Conservation (phyloP, 2,797 vertebrate species). For the Allobates femoralis region DNA sequence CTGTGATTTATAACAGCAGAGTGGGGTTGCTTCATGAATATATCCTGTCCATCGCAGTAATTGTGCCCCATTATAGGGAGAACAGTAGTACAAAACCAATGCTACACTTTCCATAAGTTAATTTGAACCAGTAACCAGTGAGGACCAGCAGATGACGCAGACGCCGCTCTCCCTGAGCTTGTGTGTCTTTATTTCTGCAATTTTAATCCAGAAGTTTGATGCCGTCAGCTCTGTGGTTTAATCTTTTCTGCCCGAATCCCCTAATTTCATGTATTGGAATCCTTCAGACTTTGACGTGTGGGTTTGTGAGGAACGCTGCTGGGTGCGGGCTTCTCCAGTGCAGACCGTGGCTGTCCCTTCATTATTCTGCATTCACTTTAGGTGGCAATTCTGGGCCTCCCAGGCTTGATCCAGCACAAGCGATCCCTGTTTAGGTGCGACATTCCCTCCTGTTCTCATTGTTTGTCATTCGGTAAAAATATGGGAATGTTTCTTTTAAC, state of each 20-base stretch:
- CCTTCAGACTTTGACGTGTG: background rate
- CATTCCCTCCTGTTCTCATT: background rate
- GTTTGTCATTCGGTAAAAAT: too few species aligned
- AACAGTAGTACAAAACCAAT: background rate
- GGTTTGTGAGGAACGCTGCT: background rate
- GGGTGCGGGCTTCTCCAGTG: background rate
- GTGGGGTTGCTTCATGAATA: too few species aligned
- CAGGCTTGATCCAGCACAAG: background rate
- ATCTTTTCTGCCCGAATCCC: slow-evolving; percentile 8
- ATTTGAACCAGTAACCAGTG: background rate
- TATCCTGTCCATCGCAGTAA: too few species aligned
- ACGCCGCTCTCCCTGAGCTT: background rate
- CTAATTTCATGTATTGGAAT: background rate
- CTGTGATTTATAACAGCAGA: too few species aligned
- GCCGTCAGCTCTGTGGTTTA: background rate
- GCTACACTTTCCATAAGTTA: background rate
- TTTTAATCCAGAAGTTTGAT: slow-evolving; percentile 6
- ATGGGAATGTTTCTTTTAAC: too few species aligned
- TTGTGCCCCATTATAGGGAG: background rate
- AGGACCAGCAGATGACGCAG: background rate
- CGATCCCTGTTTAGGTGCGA: background rate
- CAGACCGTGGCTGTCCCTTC: background rate
- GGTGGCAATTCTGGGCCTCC: background rate
- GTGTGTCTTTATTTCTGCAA: background rate
- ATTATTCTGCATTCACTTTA: background rate